Evolutionary conservation across 2,797 vertebrate species (phyloP), one percentile per base, ranked within the genome.

Genomic region (Chlorospingus flavigularis): DNA sequence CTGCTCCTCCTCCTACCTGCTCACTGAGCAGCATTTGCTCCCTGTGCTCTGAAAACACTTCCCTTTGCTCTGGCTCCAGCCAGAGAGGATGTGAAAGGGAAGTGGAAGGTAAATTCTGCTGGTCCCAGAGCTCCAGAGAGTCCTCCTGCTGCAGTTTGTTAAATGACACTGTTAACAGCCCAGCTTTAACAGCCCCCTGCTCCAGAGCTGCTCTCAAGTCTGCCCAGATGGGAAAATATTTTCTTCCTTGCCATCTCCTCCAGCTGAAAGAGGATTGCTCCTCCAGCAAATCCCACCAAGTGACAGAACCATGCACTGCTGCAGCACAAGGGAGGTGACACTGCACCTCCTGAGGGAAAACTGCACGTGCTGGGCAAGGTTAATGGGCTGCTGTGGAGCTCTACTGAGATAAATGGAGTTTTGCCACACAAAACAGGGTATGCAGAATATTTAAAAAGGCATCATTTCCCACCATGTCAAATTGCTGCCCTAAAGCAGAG

Each of bases 321-420:
- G 70, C 63, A 61, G 18, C 14, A 30, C 1, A 1, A 2, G 7
- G 71, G 53, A 70, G 0, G 0, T 35, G 77, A 40, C 60, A 13
- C 37, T 62, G 67, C 17, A 53, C 13, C 45, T 43, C 8, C 33
- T 20, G 65, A 67, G 50, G 54, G 42, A 48, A 57, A 78, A 35
- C 51, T 43, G 48, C 37, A 24, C 1, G 1, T 17, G 58, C n/a
- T 66, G 16, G 19, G 9, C 25, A 31, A 35, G 55, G 31, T 24
- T 48, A 51, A 40, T 1, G 5, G 28, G 9, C 7, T 50, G 84
- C 35, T 26, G 1, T 0, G 5, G 19, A 60, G 23, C 39, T 54
- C 28, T 26, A 3, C 19, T 9, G 66, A 78, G 15, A 33, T 21
- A 31, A 77, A 43, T 25, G 45, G 5, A 17, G 6, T 17, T 67